Conservation (phyloP, 2,888 invertebrate genomes). For the Metalampra italica region DNA sequence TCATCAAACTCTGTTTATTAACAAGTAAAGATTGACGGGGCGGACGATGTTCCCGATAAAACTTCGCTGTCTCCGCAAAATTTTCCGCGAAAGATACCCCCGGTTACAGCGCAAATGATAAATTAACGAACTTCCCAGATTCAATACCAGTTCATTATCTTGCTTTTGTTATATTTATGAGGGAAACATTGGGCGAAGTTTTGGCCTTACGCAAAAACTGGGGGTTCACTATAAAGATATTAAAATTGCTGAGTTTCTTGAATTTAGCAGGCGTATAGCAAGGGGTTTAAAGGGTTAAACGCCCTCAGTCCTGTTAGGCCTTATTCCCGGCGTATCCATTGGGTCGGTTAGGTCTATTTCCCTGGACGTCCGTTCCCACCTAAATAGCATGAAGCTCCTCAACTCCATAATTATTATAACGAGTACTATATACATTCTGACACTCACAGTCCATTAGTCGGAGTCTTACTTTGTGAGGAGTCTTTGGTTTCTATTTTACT, state of each 20-base stretch:
- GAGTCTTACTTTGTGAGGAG: too few species aligned
- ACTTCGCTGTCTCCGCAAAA: constrained; percentile 49
- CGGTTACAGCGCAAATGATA: constrained; percentile 50
- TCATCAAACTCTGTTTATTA: constrained; percentile 44
- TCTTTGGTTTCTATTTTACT: too few species aligned
- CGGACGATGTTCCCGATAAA: constrained; percentile 41
- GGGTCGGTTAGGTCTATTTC: too few species aligned
- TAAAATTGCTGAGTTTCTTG: background rate
- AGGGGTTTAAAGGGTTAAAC: too few species aligned
- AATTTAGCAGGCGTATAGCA: background rate
- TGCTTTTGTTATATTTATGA: constrained; percentile 31
- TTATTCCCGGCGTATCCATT: too few species aligned
- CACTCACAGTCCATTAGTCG: too few species aligned
- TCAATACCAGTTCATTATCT: constrained; percentile 52
- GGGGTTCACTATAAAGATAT: background rate
- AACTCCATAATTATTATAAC: too few species aligned
- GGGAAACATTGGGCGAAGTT: constrained; percentile 14
- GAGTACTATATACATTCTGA: too few species aligned
- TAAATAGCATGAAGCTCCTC: too few species aligned
- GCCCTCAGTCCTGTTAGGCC: too few species aligned
- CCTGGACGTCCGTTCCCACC: too few species aligned
- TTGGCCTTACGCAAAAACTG: constrained; percentile 1
- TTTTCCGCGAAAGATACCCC: constrained; percentile 39
- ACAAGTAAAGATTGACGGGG: constrained; percentile 40
- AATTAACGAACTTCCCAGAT: constrained; percentile 61